Conservation (phyloP, 2,888 invertebrate species). For the Philereme transversata region DNA sequence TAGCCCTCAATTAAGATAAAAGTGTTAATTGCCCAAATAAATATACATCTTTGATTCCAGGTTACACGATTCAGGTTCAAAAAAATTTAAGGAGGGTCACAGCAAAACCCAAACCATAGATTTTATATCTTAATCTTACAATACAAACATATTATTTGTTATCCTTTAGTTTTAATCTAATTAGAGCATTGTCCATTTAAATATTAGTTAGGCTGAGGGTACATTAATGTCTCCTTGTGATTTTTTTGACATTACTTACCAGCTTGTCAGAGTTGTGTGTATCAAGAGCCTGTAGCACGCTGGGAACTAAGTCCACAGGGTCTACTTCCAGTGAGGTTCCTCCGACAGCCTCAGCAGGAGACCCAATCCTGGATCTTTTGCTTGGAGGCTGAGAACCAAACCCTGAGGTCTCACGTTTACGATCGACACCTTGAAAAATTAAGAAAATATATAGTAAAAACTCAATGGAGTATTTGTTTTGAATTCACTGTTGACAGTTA, state of each 20-base stretch:
- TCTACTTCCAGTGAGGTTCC: slow-evolving; percentile 90
- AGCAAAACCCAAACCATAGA: no score
- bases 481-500: neutral
- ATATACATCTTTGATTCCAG: no score
- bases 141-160: no score
- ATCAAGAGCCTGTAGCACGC: slow-evolving; percentile 89
- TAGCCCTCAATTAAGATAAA: no score
- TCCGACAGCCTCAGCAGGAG: slow-evolving; percentile 72
- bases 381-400: slow-evolving; percentile 83
- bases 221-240: no score
- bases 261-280: slow-evolving; percentile 92
- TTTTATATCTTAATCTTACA: no score
- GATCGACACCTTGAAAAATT: slow-evolving; percentile 79
- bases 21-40: no score
- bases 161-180: no score
- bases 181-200: no score
- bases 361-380: slow-evolving; percentile 73
- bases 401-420: slow-evolving; percentile 88
- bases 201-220: no score
- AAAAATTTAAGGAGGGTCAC: no score
- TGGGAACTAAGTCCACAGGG: slow-evolving; percentile 89
- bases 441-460: neutral
- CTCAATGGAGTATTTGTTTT: neutral
- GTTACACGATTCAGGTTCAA: no score
- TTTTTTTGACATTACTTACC: slow-evolving; percentile 58